Base-by-base conservation (phyloP, 2,888 invertebrate species). In the Parapristionchus giblindavisi region DNA sequence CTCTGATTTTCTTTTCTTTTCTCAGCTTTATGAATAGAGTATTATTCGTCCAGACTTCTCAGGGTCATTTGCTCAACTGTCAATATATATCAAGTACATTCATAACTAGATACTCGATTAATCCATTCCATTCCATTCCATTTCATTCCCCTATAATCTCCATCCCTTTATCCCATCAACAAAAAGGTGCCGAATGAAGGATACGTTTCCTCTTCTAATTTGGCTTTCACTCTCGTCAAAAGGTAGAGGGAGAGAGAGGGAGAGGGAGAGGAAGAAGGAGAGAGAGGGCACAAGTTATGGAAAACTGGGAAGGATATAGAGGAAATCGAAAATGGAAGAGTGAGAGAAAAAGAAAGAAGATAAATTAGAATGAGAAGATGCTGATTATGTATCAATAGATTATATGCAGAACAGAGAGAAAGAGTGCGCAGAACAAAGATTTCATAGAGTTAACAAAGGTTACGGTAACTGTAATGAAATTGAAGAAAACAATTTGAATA, bases 291-390 rank as follows among this genome's bases (percentile, higher is more conserved):
- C 51, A 54, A 43, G 40, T 68, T 54, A 66, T 48, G 58, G 56
- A 74, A 70, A 76, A 72, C 60, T 61, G 34, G 60, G 51, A 56
- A 60, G 56, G 65, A 68, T 63, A 40, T 40, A 61, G 54, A 29
- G 32, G 70, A 74, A 75, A 78, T 54, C 65, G 76, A 73, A 70
- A 63, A 70, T 72, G 70, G 77, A 72, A 54, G 54, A 54, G 54
- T 14, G 54, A 54, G 54, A 24, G 54, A 54, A 6, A 54, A n/a
- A n/a, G 24, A 54, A n/a, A 24, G 24, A 54, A 48, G 75, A 76
- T 58, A 60, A 43, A 40, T 14, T 61, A 38, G 54, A 54, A 24
- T 14, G 54, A 24, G 54, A 54, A 24, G n/a, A 24, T 14, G 24
- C 6, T 6, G 6, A n/a, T 14, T 17, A 24, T 6, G 6, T 6